Conservation (phyloP, 53 echinoderm and acorn worm genomes). For the Holothuria scabra region DNA sequence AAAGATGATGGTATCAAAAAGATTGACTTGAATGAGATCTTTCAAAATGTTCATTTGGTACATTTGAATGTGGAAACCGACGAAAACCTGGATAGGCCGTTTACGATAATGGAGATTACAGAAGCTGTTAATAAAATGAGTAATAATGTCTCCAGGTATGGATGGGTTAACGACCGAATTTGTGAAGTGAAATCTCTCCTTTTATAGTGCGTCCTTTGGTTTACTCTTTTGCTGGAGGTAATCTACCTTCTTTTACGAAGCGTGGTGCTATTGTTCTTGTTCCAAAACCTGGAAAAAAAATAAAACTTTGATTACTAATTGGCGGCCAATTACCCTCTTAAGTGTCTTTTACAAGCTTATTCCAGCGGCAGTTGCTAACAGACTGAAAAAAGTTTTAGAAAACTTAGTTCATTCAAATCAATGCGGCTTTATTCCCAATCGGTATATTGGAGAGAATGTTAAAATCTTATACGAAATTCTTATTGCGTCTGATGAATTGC, state of each 20-base stretch:
- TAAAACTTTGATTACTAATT: neutral
- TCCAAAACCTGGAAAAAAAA: neutral
- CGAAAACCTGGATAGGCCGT: neutral
- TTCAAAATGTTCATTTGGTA: too few species aligned
- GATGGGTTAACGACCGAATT: conserved; percentile 27
- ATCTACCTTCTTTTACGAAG: neutral
- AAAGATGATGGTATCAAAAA: too few species aligned
- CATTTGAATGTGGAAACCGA: too few species aligned
- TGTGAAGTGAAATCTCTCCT: neutral
- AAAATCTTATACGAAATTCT: neutral
- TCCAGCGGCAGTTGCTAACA: neutral
- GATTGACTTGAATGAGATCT: too few species aligned
- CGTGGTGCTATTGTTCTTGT: neutral
- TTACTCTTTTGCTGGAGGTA: neutral
- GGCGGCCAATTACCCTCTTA: conserved; percentile 17
- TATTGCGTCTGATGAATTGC: neutral
- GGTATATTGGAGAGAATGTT: too few species aligned
- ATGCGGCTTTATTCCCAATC: neutral
- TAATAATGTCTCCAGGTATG: conserved; percentile 17
- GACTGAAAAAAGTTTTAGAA: neutral
- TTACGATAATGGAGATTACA: neutral
- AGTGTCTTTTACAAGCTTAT: conserved; percentile 10
- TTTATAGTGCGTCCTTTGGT: neutral
- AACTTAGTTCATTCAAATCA: neutral
- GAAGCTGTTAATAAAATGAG: neutral